Conservation (phyloP, 2,888 invertebrate genomes). For the Serripes groenlandicus region DNA sequence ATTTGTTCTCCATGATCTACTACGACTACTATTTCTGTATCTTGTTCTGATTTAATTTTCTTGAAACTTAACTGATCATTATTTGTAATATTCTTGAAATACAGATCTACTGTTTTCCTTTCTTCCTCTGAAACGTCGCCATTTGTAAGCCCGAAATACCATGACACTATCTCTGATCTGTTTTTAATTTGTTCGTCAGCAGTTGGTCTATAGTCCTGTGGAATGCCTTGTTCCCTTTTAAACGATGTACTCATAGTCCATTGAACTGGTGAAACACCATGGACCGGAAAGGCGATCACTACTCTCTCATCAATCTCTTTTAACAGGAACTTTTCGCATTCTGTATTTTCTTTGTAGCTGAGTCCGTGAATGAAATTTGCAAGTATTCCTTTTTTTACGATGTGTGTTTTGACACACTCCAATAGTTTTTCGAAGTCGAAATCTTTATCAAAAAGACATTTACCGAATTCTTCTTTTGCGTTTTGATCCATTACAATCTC, state of each 20-base stretch:
- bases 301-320: conserved; percentile 8
- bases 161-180: conserved; percentile 45
- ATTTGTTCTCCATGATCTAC: not conserved
- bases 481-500: not conserved
- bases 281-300: conserved; percentile 31
- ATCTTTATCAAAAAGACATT: not conserved
- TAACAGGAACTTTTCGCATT: not conserved
- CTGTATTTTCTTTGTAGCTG: conserved; percentile 12
- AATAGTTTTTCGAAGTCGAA: not conserved
- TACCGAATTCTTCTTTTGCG: not conserved
- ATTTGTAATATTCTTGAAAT: conserved; percentile 27
- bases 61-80: not conserved
- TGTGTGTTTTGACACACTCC: not conserved
- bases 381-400: not conserved
- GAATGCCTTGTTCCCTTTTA: too few relatives aligned
- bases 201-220: too few relatives aligned
- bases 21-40: not conserved
- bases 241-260: conserved; percentile 38
- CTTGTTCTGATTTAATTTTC: not conserved
- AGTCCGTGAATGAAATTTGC: not conserved
- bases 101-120: not conserved
- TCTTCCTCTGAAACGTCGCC: not conserved
- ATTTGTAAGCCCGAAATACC: not conserved
- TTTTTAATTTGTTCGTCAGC: conserved; percentile 8
- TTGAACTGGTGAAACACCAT: conserved; percentile 44